Evolutionary conservation across 2,113 vertebrate genomes (phyloP).

Genomic region (Grus americana): DNA sequence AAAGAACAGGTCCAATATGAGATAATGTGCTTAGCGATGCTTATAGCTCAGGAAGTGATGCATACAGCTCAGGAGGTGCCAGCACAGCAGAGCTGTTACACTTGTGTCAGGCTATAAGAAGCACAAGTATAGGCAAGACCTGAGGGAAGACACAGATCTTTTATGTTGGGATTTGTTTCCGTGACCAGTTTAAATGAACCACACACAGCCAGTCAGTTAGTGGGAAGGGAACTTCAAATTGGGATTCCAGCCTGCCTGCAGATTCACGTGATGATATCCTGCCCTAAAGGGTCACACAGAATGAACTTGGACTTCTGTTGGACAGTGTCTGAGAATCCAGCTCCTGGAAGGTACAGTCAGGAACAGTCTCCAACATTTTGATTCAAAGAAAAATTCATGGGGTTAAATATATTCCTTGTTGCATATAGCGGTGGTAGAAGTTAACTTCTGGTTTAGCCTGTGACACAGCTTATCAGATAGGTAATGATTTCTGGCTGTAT

Average conservation of each 20-base stretch:
- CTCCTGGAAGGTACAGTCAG: background rate
- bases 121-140: background rate
- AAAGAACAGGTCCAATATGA: background rate
- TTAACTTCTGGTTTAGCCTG: background rate
- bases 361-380: background rate
- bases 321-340: background rate
- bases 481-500: background rate
- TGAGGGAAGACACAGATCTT: background rate
- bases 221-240: background rate
- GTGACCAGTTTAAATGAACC: background rate
- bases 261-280: background rate
- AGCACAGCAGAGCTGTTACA: fast-evolving
- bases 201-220: background rate
- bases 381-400: background rate
- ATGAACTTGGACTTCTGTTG: background rate
- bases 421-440: background rate
- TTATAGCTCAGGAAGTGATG: background rate
- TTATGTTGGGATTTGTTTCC: background rate
- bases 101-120: background rate
- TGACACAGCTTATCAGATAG: background rate
- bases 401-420: background rate
- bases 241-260: background rate
- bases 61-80: background rate
- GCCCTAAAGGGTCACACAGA: background rate
- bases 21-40: background rate